Conservation (phyloP, 2,888 invertebrate genomes). For the Drosophila borborema region DNA sequence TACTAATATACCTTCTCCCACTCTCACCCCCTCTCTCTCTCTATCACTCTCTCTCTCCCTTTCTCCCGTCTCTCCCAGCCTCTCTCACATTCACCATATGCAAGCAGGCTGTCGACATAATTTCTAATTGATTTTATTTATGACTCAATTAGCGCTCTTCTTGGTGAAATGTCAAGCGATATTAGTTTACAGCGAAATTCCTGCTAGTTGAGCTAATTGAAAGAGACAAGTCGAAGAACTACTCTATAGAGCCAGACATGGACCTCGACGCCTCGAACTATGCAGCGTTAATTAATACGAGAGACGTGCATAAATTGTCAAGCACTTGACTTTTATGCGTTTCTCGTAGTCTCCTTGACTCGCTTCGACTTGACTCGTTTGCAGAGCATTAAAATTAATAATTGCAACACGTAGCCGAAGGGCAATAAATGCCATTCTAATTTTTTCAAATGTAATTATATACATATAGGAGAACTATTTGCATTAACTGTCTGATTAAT, state of each 20-base stretch:
- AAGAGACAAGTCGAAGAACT: constrained; percentile 43
- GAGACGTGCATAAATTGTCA: constrained; percentile 74
- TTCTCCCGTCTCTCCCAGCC: neutral
- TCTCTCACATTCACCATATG: neutral
- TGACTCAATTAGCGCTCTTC: constrained; percentile 62
- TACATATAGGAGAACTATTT: too few relatives aligned
- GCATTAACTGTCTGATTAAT: neutral
- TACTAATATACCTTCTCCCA: neutral
- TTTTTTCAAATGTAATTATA: constrained; percentile 9
- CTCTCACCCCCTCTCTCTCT: neutral
- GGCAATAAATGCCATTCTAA: constrained; percentile 46
- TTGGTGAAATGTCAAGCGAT: constrained; percentile 36
- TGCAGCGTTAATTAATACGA: constrained; percentile 76
- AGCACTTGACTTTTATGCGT: constrained; percentile 72
- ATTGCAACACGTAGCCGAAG: constrained; percentile 67
- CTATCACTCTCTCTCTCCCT: neutral
- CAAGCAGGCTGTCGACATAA: constrained; percentile 10
- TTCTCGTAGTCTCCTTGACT: constrained; percentile 7
- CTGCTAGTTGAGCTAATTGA: constrained; percentile 55
- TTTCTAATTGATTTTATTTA: constrained; percentile 64
- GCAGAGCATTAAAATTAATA: constrained; percentile 68
- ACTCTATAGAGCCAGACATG: constrained; percentile 38
- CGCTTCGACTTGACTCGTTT: constrained; percentile 24
- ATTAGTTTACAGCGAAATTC: constrained; percentile 59
- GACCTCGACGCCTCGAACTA: constrained; percentile 35